phyloP scores from a whole-genome alignment of 1,140 invertebrate genomes.

The Penaeus vannamei region DNA sequence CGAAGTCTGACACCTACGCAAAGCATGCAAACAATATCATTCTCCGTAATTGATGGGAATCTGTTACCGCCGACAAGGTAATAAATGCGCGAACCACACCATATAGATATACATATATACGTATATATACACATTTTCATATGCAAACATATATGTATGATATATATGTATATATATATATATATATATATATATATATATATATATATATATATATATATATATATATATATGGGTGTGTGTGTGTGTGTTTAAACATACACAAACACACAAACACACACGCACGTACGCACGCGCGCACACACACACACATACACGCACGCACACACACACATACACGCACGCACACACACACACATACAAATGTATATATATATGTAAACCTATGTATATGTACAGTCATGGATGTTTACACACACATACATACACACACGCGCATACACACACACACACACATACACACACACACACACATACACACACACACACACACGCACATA shows the following conservation, averaged over 20 bases:
- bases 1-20: too few relatives aligned
- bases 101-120: neutral
- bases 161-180: neutral
- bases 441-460: too few relatives aligned
- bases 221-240: neutral
- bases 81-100: too few relatives aligned
- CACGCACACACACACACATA: neutral
- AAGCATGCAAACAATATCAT: too few relatives aligned
- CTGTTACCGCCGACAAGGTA: too few relatives aligned
- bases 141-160: neutral
- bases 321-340: neutral
- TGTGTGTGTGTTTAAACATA: neutral
- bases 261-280: neutral
- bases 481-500: too few relatives aligned
- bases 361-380: too few relatives aligned
- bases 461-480: too few relatives aligned
- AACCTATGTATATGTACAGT: too few relatives aligned
- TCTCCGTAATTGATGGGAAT: too few relatives aligned
- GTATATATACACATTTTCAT: neutral
- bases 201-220: neutral
- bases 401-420: too few relatives aligned
- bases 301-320: neutral
- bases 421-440: too few relatives aligned
- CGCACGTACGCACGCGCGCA: neutral
- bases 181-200: neutral